Conservation (phyloP, 1,140 invertebrate species). For the Drosophila serrata region DNA sequence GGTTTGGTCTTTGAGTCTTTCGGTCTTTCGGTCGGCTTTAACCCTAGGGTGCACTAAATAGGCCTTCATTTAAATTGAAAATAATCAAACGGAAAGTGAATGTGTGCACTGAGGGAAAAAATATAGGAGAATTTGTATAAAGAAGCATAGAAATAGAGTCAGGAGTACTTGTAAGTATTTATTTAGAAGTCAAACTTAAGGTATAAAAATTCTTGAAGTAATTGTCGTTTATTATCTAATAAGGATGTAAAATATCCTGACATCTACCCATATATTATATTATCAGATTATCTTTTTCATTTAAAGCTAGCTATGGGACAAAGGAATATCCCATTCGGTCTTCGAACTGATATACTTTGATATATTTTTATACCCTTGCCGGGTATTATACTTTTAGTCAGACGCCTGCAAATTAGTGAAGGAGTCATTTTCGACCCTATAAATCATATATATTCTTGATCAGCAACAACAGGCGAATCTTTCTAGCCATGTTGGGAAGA, state of each 20-base stretch:
- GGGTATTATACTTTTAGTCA: no score
- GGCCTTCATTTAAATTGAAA: slow-evolving; percentile 81
- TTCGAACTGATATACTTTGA: no score
- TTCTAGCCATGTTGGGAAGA: no score
- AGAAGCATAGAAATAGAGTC: not conserved
- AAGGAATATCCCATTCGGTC: no score
- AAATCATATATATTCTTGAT: no score
- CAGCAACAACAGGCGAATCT: no score
- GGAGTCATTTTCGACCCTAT: no score
- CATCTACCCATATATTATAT: no score
- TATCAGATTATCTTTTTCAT: no score
- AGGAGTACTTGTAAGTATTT: not conserved
- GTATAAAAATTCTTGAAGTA: not conserved
- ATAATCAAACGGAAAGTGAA: slow-evolving; percentile 79
- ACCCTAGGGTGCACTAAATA: slow-evolving; percentile 69
- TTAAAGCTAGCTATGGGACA: no score
- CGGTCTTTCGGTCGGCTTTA: slow-evolving; percentile 11
- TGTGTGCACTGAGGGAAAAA: slow-evolving; percentile 31
- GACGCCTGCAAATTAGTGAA: no score
- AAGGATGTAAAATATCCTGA: not conserved
- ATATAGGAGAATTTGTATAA: not conserved
- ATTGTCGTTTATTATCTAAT: not conserved
- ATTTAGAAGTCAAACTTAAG: no score
- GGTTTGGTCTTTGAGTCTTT: slow-evolving; percentile 3
- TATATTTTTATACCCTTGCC: not conserved